These are phyloP conservation scores for Tubulanus polymorphus DNA, from an alignment of 2,888 invertebrate genomes.

Conservation along the genomic window DNA sequence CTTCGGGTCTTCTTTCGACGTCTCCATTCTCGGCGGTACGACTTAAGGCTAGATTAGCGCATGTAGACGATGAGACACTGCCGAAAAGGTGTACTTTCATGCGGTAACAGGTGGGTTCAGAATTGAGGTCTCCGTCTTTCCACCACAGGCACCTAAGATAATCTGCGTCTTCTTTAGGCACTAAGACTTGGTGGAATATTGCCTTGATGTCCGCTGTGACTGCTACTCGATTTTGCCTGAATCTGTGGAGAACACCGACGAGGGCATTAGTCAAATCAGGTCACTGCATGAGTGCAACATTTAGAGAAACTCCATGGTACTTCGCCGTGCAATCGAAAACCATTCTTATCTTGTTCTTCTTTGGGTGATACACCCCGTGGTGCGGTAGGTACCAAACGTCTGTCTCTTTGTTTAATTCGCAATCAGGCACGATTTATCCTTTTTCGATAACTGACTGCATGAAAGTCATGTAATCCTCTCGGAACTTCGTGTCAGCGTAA, in stretches of 20 bases:
- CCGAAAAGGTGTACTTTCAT: slow-evolving; percentile 12
- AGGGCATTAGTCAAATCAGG: slow-evolving; percentile 20
- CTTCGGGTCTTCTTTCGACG: not conserved
- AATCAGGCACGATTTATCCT: not conserved
- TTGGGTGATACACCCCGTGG: slow-evolving; percentile 1
- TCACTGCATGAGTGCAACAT: slow-evolving; percentile 18
- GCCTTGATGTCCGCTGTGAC: slow-evolving; percentile 19
- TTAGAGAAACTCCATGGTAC: slow-evolving; percentile 18
- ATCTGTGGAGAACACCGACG: slow-evolving; percentile 17
- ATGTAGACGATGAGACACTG: slow-evolving; percentile 6
- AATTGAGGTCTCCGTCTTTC: not conserved
- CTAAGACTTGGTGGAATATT: slow-evolving; percentile 15
- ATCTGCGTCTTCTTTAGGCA: not conserved
- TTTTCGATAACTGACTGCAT: slow-evolving; percentile 4
- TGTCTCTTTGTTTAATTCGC: no score
- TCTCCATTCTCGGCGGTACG: not conserved
- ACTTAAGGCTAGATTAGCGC: slow-evolving; percentile 1
- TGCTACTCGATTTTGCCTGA: slow-evolving; percentile 16
- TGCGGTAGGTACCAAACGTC: slow-evolving; percentile 7
- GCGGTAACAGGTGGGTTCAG: slow-evolving; percentile 2
- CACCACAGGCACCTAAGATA: not conserved
- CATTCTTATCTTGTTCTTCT: slow-evolving; percentile 4
- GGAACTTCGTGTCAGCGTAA: not conserved
- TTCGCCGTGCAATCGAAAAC: slow-evolving; percentile 19
- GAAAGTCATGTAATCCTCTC: slow-evolving; percentile 1